Percentiles rank a stretch among this genome's conserved stretches.
Conservation (phyloP, 2,888 invertebrate genomes). For the Vesta saturnalis region DNA sequence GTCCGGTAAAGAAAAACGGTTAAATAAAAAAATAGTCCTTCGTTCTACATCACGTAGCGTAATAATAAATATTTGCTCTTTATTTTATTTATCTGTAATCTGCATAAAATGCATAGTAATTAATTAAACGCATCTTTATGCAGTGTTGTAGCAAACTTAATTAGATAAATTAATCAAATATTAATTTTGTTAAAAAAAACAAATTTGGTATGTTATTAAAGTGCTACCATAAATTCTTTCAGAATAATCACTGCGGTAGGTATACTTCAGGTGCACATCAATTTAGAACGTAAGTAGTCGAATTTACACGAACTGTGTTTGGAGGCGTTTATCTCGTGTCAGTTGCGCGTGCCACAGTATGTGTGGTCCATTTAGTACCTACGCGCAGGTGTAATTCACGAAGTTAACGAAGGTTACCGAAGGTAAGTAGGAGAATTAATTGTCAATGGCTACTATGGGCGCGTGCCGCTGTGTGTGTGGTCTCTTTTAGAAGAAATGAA, state of each 20-base stretch:
- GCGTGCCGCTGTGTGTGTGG: conserved; percentile 52
- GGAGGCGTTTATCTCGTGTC: conserved; percentile 54
- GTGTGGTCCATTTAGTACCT: conserved; percentile 69
- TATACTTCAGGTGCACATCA: conserved; percentile 19
- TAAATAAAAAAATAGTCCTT: no score
- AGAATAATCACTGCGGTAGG: conserved; percentile 41
- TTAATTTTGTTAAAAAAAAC: no score
- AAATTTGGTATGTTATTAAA: no score
- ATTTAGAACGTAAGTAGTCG: conserved; percentile 40
- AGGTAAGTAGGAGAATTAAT: conserved; percentile 38
- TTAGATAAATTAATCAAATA: no score
- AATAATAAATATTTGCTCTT: no score
- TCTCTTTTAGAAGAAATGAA: conserved; percentile 19
- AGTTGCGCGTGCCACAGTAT: conserved; percentile 79
- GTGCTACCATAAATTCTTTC: not conserved
- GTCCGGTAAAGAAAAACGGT: no score
- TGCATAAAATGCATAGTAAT: no score
- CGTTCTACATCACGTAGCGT: no score
- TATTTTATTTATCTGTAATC: no score
- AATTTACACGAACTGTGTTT: conserved; percentile 50
- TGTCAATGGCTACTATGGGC: conserved; percentile 47
- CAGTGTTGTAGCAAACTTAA: no score
- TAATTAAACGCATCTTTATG: no score
- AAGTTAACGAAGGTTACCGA: conserved; percentile 43
- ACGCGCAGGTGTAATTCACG: conserved; percentile 49